phyloP scores from a whole-genome alignment of 2,797 vertebrate genomes.

The Coregonus sp. region DNA sequence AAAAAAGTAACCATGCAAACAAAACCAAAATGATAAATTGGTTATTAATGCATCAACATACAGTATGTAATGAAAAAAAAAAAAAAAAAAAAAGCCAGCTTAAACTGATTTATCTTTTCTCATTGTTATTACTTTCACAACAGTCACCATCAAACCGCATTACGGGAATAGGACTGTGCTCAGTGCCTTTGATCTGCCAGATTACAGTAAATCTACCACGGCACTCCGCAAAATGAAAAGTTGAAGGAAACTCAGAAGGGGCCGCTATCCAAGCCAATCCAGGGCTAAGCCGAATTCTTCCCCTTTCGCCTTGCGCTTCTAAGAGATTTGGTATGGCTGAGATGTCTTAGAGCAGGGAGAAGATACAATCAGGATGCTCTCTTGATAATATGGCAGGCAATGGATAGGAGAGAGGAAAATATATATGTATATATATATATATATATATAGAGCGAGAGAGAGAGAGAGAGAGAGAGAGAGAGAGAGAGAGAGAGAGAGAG shows the following conservation, averaged over 20 bases:
- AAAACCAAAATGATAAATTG: slow-evolving; percentile 10
- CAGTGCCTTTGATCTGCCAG: slow-evolving; percentile 80
- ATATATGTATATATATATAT: not conserved
- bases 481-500: too few relatives aligned
- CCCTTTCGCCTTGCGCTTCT: slow-evolving; percentile 55
- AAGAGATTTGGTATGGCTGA: slow-evolving; percentile 61
- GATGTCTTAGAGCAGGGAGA: slow-evolving; percentile 52
- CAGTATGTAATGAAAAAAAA: slow-evolving; percentile 32
- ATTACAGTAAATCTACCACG: slow-evolving; percentile 78
- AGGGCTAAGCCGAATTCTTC: slow-evolving; percentile 63
- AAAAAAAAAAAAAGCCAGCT: slow-evolving; percentile 22
- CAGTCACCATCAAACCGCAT: slow-evolving; percentile 77
- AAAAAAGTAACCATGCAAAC: not conserved
- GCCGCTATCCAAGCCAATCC: slow-evolving; percentile 52
- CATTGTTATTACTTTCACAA: slow-evolving; percentile 72
- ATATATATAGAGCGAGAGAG: not conserved
- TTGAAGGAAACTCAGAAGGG: slow-evolving; percentile 51
- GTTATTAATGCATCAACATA: slow-evolving; percentile 43
- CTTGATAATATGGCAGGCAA: slow-evolving; percentile 34
- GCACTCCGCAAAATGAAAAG: slow-evolving; percentile 68
- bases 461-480: not conserved
- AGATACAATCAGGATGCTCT: slow-evolving; percentile 55
- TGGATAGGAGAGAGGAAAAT: not conserved
- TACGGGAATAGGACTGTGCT: slow-evolving; percentile 77
- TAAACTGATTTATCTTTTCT: slow-evolving; percentile 59